Base-by-base conservation (phyloP, 64 coral and sea anemone species). In the Montipora sp. region DNA sequence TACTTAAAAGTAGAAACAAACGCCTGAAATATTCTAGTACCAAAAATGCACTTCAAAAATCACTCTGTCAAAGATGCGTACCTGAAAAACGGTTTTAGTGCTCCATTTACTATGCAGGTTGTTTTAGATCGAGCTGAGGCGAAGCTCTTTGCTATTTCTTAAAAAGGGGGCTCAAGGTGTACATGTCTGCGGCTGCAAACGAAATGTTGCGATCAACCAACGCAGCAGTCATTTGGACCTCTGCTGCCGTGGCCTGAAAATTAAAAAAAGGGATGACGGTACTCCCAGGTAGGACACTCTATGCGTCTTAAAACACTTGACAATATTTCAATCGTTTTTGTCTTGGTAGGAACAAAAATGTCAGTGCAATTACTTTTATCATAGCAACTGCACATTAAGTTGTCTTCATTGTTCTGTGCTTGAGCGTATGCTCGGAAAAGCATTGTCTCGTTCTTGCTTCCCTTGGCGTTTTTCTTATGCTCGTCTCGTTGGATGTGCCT, bases 61-160 rank as follows among this genome's bases (percentile, higher is more conserved):
- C 44, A 76, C 74, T 76, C 74, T 76, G 27, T 76, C 74, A 76
- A 76, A 76, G 74, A 76, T 45, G 74, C 61, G 59, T 89, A 89
- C 73, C 73, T 88, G 70, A 88, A 88, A 48, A 75, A 88, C 3
- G 85, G 85, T 36, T 88, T 88, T 23, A 90, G 16, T 20, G 89
- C 89, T 22, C 89, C 21, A 93, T 88, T 93, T 19, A 93, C 22
- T 22, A 88, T 88, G 59, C 92, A 93, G n/a, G 91, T 87, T 46
- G 83, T 80, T 67, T 93, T 93, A 11, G 91, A 87, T 67, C 75
- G 55, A 14, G 69, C 75, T 18, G 91, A 36, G 16, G 75, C 22
- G 53, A 66, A 93, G 13, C 48, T 48, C 77, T 93, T 93, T 14
- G 91, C 91, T 20, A 88, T 93, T 55, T 93, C 44, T 78, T 77